Evolutionary conservation across 2,797 vertebrate species (phyloP), one percentile per base, ranked within the genome.

Genomic region (Chromobotia macracanthus): DNA sequence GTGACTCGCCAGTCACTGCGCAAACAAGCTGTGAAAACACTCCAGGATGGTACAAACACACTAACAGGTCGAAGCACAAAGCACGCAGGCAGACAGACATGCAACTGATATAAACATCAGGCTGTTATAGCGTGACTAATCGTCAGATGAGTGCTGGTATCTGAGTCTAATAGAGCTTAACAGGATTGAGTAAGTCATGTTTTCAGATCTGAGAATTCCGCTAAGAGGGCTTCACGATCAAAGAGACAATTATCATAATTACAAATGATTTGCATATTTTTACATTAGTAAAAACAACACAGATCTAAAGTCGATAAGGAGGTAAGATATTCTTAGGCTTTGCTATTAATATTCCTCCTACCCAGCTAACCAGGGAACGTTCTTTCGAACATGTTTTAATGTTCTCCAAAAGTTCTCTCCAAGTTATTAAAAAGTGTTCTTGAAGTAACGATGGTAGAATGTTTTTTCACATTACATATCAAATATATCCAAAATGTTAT

Each of bases 61-160:
- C 72, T 77, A 56, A 60, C 77, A 83, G 77, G 64, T 50, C 79
- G 86, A 89, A 79, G 83, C 87, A 71, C 81, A 81, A 77, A 84
- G 6, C 80, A 89, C 82, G 86, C 87, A 65, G 21, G 65, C 65
- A 86, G 79, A 85, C 73, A 77, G 63, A 82, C 80, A 53, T 18
- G 18, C 51, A 79, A 88, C 86, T 80, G 88, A 91, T 88, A 75
- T 10, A 9, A 10, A 38, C 38, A 38, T 38, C 38, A 38, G 38
- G 6, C 28, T 66, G 12, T 48, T 65, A 9, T 18, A 38, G 23
- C 41, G 23, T 28, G 51, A 66, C 6, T 2, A 41, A 53, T 64
- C 46, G 64, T 75, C 28, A 53, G 38, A 4, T 41, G 11, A n/a
- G 19, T 31, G 16, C 71, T 23, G 15, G 21, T 63, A 61, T 64